These are phyloP conservation scores for Neocrepidodera transversa DNA, from an alignment of 2,888 invertebrate species.

Conservation along the genomic window DNA sequence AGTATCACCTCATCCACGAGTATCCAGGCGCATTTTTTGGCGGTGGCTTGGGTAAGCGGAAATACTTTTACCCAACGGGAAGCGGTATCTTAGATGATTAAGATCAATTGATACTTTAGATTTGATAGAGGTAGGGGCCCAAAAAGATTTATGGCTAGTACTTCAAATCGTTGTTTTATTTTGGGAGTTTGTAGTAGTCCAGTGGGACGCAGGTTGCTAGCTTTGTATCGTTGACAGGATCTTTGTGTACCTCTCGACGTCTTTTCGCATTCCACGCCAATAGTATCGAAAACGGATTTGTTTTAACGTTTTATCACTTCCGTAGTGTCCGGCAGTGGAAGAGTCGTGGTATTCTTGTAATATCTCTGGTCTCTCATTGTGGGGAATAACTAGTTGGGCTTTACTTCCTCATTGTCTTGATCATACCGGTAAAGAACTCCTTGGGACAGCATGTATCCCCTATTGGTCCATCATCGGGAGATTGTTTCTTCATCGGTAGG, in stretches of 20 bases:
- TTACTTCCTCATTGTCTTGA: neutral
- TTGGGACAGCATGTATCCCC: constrained; percentile 3
- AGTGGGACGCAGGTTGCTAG: constrained; percentile 41
- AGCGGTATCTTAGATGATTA: constrained; percentile 44
- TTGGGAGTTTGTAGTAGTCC: constrained; percentile 47
- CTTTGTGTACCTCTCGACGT: constrained; percentile 37
- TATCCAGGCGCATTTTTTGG: constrained; percentile 40
- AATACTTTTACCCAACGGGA: constrained; percentile 46
- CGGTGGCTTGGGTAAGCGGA: constrained; percentile 38
- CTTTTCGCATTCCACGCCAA: constrained; percentile 43
- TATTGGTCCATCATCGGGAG: neutral
- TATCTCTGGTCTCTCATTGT: neutral
- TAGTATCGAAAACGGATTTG: constrained; percentile 36
- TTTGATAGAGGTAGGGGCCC: constrained; percentile 42
- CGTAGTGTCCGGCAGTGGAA: constrained; percentile 6
- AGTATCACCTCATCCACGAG: constrained; percentile 43
- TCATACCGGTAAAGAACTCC: constrained; percentile 3
- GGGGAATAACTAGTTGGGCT: neutral
- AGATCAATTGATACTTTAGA: constrained; percentile 15
- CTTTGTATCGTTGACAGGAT: constrained; percentile 47
- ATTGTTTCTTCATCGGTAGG: neutral
- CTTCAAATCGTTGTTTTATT: constrained; percentile 43
- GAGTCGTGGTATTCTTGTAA: constrained; percentile 14
- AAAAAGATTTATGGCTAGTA: constrained; percentile 45
- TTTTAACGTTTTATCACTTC: constrained; percentile 32